Base-by-base conservation (phyloP, 2,797 vertebrate genomes). In the Schizothorax lantsangensis region DNA sequence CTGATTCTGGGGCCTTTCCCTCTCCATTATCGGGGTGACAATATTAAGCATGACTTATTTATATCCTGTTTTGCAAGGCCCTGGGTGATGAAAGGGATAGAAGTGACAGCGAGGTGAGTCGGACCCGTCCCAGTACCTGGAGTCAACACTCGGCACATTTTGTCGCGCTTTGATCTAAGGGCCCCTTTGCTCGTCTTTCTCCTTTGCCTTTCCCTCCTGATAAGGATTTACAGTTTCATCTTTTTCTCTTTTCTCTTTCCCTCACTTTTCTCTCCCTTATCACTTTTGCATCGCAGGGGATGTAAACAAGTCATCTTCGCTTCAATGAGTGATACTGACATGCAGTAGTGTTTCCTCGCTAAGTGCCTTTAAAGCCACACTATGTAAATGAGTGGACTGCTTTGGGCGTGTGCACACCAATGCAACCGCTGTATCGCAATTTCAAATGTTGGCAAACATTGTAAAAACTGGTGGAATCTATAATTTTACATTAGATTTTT, bases 11-110 rank as follows among this genome's bases (percentile, higher is more conserved):
- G 81, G 80, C 88, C 71, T 86, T 78, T 74, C 62, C 81, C 81
- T 89, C 81, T 88, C 81, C 86, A 88, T 87, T 84, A 82, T 86
- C n/a, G 4, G 77, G 81, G 87, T 89, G 91, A 95, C 91, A 92
- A 93, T 94, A 95, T 94, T 88, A 92, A 89, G 84, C 89, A 94
- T 95, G 89, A 95, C 92, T 95, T 95, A 95, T 96, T 95, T 91
- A 95, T 94, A 89, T 92, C 81, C 85, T 83, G 90, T 91, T 88
- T 84, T 90, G 89, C 87, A 59, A 89, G 66, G 88, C 89, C 83
- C 74, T 87, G 85, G 59, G 84, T 87, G 83, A 90, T 92, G 88
- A 86, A 90, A 88, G 86, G 79, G 85, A 78, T 84, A 86, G 84
- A 90, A 88, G 88, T 77, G 89, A 92, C 90, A 91, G 89, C 85